Percentiles rank a stretch among this genome's conserved stretches.
Evolutionary conservation across 2,888 invertebrate species (phyloP).

Genomic region (Platycnemis pennipes): DNA sequence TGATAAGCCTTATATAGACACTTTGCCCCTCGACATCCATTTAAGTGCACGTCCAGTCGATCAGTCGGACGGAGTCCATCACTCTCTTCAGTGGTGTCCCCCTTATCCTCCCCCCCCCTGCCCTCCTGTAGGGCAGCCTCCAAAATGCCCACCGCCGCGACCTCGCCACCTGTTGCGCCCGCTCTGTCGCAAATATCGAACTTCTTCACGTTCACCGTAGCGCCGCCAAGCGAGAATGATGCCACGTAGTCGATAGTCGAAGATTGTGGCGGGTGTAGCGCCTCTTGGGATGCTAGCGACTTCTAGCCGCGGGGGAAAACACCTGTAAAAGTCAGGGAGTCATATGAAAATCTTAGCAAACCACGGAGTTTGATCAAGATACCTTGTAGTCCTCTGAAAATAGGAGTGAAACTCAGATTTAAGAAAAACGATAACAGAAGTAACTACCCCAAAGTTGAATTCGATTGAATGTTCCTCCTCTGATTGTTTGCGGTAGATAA

Average conservation of each 20-base stretch:
- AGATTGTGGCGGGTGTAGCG: no score
- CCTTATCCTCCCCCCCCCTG: not conserved
- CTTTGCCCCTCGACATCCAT: not conserved
- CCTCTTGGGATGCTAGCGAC: no score
- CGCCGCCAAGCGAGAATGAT: not conserved
- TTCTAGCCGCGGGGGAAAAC: no score
- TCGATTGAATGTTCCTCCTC: no score
- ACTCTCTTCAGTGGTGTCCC: not conserved
- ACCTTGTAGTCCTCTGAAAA: no score
- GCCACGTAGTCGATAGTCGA: not conserved
- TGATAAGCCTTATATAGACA: not conserved
- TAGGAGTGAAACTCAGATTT: no score
- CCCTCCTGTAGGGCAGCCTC: not conserved
- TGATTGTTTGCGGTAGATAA: no score
- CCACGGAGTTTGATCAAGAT: no score
- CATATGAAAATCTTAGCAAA: no score
- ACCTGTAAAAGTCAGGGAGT: no score
- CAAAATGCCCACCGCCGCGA: conserved; percentile 6
- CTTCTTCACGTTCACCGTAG: not conserved
- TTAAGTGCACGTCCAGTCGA: not conserved
- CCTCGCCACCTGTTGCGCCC: not conserved
- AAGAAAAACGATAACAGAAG: no score
- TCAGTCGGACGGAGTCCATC: not conserved
- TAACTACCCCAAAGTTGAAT: no score
- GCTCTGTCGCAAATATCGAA: not conserved